phyloP scores from a whole-genome alignment of 2,888 invertebrate species.

The Xylocampa areola region DNA sequence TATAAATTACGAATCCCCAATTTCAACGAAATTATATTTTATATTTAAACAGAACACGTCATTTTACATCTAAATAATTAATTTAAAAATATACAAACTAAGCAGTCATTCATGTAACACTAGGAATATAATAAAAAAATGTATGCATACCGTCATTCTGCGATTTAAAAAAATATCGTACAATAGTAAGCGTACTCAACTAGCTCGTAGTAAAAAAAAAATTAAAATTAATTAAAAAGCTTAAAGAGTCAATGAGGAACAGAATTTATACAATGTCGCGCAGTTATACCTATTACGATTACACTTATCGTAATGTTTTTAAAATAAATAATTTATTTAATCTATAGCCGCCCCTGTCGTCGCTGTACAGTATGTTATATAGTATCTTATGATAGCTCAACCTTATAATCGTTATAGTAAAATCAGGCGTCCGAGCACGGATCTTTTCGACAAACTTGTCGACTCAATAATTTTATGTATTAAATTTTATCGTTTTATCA shows the following conservation, averaged over 20 bases:
- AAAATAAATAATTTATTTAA: conserved; percentile 73
- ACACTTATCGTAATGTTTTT: conserved; percentile 56
- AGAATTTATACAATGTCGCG: conserved; percentile 73
- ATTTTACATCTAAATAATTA: conserved; percentile 75
- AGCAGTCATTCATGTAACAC: conserved; percentile 88
- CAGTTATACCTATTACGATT: conserved; percentile 57
- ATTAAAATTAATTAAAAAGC: conserved; percentile 72
- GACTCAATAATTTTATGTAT: too few relatives aligned
- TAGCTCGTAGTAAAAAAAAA: conserved; percentile 81
- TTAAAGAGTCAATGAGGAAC: conserved; percentile 76
- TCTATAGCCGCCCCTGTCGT: conserved; percentile 59
- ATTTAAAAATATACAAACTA: conserved; percentile 87
- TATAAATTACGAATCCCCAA: conserved; percentile 66
- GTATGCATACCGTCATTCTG: conserved; percentile 73
- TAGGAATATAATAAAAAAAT: conserved; percentile 78
- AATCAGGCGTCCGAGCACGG: too few relatives aligned
- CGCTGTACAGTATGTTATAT: conserved; percentile 44
- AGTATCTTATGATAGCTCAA: conserved; percentile 41
- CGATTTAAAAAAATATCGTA: conserved; percentile 79
- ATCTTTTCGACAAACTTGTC: too few relatives aligned
- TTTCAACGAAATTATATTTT: conserved; percentile 72
- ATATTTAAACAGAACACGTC: conserved; percentile 79
- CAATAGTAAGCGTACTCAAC: conserved; percentile 87
- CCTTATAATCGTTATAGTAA: conserved; percentile 36
- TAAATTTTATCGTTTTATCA: too few relatives aligned